These are phyloP conservation scores for Fissipunctia ypsillon DNA, from an alignment of 2,888 invertebrate species.

Conservation along the genomic window DNA sequence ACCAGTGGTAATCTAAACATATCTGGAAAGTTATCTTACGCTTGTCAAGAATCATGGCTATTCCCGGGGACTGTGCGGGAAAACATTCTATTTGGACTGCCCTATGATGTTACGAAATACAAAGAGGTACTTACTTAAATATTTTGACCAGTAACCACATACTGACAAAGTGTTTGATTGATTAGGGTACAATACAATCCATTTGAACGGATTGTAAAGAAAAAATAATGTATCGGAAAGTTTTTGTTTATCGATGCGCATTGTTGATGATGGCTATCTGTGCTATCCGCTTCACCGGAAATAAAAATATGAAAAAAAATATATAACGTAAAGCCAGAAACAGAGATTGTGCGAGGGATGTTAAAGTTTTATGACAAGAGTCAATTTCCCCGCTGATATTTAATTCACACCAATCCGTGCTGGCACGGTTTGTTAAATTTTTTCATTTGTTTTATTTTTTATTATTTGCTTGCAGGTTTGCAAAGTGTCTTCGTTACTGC, in stretches of 20 bases:
- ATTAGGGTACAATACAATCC: too few species aligned
- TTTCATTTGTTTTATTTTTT: slow-evolving; percentile 38
- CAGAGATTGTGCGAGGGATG: slow-evolving; percentile 8
- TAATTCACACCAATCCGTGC: slow-evolving; percentile 50
- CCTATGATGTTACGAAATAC: slow-evolving; percentile 92
- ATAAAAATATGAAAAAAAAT: slow-evolving; percentile 24
- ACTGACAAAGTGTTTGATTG: background rate
- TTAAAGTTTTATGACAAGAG: slow-evolving; percentile 49
- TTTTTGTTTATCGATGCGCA: background rate
- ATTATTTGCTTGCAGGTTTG: slow-evolving; percentile 85
- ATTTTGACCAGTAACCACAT: background rate
- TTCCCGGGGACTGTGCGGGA: slow-evolving; percentile 94
- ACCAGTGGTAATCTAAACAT: slow-evolving; percentile 91
- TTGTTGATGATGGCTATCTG: background rate
- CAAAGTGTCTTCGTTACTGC: slow-evolving; percentile 91
- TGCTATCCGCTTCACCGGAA: background rate
- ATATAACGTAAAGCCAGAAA: slow-evolving; percentile 6
- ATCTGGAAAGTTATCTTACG: slow-evolving; percentile 93
- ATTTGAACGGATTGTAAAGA: too few species aligned
- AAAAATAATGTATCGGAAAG: background rate
- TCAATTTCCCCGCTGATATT: slow-evolving; percentile 55
- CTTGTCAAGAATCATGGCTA: slow-evolving; percentile 96
- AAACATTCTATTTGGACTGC: slow-evolving; percentile 95
- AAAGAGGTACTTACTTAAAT: slow-evolving; percentile 82
- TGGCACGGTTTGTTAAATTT: slow-evolving; percentile 13